phyloP scores from a whole-genome alignment of 2,113 vertebrate genomes.

The Thunnus thynnus region DNA sequence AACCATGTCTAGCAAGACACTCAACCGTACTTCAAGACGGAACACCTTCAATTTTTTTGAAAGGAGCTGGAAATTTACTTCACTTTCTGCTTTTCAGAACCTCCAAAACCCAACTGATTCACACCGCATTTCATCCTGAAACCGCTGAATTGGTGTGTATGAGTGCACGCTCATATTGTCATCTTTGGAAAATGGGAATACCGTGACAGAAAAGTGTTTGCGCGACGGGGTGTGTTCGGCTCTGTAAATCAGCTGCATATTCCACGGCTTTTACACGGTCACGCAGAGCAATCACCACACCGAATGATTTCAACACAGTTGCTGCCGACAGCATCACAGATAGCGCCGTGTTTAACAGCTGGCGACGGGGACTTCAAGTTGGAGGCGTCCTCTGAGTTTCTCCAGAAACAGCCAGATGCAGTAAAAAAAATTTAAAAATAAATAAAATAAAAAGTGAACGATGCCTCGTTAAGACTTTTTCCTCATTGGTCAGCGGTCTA shows the following conservation, averaged over 20 bases:
- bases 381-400: not conserved
- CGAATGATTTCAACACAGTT: conserved; percentile 22
- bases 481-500: not conserved
- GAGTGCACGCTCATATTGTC: not conserved
- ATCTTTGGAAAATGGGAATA: not conserved
- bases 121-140: not conserved
- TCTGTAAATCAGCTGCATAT: conserved; percentile 18
- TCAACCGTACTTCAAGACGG: not conserved
- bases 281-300: conserved; percentile 13
- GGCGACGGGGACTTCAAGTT: conserved; percentile 11
- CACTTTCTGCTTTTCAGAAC: conserved; percentile 2
- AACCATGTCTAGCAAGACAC: conserved; percentile 5
- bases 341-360: conserved; percentile 32
- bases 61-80: not conserved
- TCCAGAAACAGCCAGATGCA: not conserved
- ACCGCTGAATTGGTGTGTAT: not conserved
- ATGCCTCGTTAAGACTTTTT: conserved; percentile 18
- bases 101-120: not conserved
- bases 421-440: too few relatives aligned
- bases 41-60: not conserved
- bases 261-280: conserved; percentile 3
- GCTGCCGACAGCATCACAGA: conserved; percentile 36
- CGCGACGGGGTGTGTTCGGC: conserved; percentile 7
- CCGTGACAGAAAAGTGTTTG: conserved; percentile 10
- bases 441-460: not conserved